phyloP scores from a whole-genome alignment of 2,888 invertebrate species.

The Eubasilissa splendida region DNA sequence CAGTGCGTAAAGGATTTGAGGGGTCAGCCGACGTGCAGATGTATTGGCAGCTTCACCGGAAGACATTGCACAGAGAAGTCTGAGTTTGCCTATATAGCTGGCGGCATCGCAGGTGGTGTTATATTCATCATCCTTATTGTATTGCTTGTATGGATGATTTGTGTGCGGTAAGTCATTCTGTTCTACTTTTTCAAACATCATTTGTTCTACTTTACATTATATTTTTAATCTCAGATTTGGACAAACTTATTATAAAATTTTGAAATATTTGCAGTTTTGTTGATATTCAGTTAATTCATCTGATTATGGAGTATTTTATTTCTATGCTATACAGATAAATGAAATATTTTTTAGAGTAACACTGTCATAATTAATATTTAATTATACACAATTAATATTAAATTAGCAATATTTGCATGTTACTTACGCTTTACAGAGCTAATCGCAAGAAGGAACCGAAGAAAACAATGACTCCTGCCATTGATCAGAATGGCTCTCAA shows the following conservation, averaged over 20 bases:
- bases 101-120: slow-evolving; percentile 95
- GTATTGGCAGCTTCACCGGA: slow-evolving; percentile 93
- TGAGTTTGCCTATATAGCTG: slow-evolving; percentile 96
- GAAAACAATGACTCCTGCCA: slow-evolving; percentile 90
- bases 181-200: no score
- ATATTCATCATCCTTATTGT: slow-evolving; percentile 94
- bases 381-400: background rate
- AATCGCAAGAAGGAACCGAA: slow-evolving; percentile 91
- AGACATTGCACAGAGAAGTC: slow-evolving; percentile 91
- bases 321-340: no score
- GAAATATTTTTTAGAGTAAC: no score
- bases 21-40: slow-evolving; percentile 90
- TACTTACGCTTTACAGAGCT: slow-evolving; percentile 71
- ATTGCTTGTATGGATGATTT: slow-evolving; percentile 97
- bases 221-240: no score
- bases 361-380: background rate
- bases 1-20: slow-evolving; percentile 87
- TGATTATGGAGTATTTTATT: no score
- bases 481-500: slow-evolving; percentile 93
- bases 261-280: no score
- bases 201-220: no score
- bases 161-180: slow-evolving; percentile 78
- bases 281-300: no score
- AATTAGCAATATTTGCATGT: background rate
- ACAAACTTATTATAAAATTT: no score